These are phyloP conservation scores for Cavia aperea DNA, from an alignment of 2,113 vertebrate species.

Conservation along the genomic window DNA sequence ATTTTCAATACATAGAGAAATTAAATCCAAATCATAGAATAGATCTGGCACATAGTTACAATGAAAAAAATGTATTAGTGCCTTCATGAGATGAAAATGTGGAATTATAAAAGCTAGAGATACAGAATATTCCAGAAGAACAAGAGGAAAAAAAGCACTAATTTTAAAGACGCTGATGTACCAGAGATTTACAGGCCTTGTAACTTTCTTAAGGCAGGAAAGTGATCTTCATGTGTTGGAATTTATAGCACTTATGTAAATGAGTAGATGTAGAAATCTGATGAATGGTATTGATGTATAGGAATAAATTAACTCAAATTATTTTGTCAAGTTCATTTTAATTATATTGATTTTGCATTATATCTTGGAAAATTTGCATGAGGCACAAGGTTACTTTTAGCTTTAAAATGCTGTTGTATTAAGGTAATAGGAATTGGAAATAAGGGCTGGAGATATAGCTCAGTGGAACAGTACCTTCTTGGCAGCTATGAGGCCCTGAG, in stretches of 20 bases:
- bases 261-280: background rate
- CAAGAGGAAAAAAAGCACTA: background rate
- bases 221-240: background rate
- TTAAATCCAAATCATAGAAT: conserved; percentile 29
- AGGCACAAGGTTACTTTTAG: background rate
- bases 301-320: background rate
- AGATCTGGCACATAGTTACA: background rate
- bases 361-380: background rate
- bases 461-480: too few species aligned
- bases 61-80: background rate
- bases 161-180: background rate
- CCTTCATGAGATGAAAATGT: background rate
- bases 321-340: conserved; percentile 32
- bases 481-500: too few species aligned
- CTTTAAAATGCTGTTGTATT: background rate
- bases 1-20: background rate
- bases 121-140: background rate
- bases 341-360: conserved; percentile 3
- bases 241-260: background rate
- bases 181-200: background rate
- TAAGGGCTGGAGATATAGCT: too few species aligned
- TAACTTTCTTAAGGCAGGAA: background rate
- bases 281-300: background rate
- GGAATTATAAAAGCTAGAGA: conserved; percentile 17
- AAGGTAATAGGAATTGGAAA: background rate